Base-by-base conservation (phyloP, 1,140 invertebrate species). In the Oryzaephilus surinamensis region DNA sequence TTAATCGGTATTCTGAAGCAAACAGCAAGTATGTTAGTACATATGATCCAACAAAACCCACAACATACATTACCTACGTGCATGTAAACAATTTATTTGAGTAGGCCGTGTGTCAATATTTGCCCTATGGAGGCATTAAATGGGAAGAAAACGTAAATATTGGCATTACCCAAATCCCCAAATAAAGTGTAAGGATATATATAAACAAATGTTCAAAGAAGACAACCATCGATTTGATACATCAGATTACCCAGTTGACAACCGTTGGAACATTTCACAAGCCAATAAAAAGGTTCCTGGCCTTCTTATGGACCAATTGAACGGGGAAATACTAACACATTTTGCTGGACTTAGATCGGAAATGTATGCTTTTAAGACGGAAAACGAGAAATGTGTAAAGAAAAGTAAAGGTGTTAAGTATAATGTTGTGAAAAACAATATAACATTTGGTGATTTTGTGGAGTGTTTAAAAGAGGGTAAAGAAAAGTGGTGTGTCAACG, bases 71-170 rank as follows among this genome's bases (percentile, higher is more conserved):
- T 57, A 49, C 55, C 14, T 68, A 70, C 54, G 55, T 62, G 10
- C 69, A 73, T 64, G 60, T 55, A 5, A 73, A 71, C 48, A 72
- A 73, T 57, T 50, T 72, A 28, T 74, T 73, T 57, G 70, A 69
- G 13, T 61, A 48, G 36, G 60, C 63, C 4, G 67, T 73, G 65
- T 58, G 51, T 16, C 45, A 63, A 45, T 46, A 39, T 35, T 50
- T 72, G 32, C 67, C 66, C 11, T 46, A 45, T 18, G 42, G 44
- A 6, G 47, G 53, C 16, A 73, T 72, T 59, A 33, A 65, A 44
- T 74, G 65, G 64, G 33, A 19, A 20, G 13, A 11, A 19, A 31
- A 32, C 14, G 44, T 59, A 14, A 43, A 58, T 52, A 53, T 28
- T 18, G 29, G 39, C 20, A 61, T 51, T 23, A 32, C 42, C 21